Evolutionary conservation across 92 coral and sea anemone species (phyloP).

Genomic region (Epizoanthus ramosus): DNA sequence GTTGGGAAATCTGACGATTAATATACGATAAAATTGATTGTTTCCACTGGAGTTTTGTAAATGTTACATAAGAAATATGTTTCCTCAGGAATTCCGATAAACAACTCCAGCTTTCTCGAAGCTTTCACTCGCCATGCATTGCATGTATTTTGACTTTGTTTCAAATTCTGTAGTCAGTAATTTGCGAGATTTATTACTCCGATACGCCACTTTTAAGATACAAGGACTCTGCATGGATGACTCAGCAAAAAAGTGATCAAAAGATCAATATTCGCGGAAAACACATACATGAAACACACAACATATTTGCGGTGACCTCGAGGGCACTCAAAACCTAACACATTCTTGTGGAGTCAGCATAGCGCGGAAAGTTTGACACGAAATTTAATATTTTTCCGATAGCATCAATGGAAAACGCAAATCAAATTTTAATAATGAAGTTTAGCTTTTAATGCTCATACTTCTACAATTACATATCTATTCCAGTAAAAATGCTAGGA

Average conservation of each 20-base stretch:
- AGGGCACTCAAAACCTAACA: conserved; percentile 11
- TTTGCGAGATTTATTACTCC: too few relatives aligned
- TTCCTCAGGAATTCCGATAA: too few relatives aligned
- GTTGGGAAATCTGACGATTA: too few relatives aligned
- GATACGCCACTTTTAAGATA: neutral
- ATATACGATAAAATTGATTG: too few relatives aligned
- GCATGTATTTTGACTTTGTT: too few relatives aligned
- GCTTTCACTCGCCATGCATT: too few relatives aligned
- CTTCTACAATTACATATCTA: neutral
- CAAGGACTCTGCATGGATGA: neutral
- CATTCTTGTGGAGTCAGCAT: conserved; percentile 46
- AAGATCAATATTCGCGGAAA: neutral
- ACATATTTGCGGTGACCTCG: conserved; percentile 19
- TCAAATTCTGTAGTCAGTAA: too few relatives aligned
- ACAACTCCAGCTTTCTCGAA: too few relatives aligned
- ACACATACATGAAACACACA: neutral
- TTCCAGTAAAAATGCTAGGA: conserved; percentile 26
- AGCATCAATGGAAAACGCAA: too few relatives aligned
- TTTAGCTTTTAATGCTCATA: conserved; percentile 25
- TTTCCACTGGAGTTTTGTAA: too few relatives aligned
- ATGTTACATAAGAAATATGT: too few relatives aligned
- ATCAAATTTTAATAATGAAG: neutral
- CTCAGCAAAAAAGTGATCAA: conserved; percentile 17
- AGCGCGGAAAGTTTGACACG: neutral
- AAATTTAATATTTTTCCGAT: too few relatives aligned